Evolutionary conservation across 1,140 invertebrate species (phyloP).

Genomic region (Nebria ingens): DNA sequence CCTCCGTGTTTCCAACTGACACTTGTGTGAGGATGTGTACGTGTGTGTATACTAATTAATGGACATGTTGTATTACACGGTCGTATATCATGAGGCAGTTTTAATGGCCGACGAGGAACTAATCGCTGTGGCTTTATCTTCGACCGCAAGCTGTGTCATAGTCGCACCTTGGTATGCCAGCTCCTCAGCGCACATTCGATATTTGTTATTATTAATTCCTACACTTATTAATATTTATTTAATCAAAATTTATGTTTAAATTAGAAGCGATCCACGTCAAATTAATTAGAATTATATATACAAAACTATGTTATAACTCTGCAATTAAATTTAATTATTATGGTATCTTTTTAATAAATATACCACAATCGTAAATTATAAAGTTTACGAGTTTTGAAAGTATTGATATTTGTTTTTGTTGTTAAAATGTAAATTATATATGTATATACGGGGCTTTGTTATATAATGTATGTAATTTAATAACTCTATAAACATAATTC

Average conservation of each 20-base stretch:
- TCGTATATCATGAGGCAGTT: constrained; percentile 4
- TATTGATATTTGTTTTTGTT: too few relatives aligned
- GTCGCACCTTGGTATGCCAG: background rate
- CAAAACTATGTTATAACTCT: too few relatives aligned
- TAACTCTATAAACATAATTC: too few relatives aligned
- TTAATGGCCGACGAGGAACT: background rate
- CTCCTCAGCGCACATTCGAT: background rate
- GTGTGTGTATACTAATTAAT: background rate
- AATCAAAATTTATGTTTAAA: background rate
- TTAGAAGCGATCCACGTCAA: background rate
- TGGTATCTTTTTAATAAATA: too few relatives aligned
- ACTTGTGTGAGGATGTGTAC: background rate
- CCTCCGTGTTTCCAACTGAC: too few relatives aligned
- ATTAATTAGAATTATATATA: too few relatives aligned
- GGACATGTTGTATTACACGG: constrained; percentile 4
- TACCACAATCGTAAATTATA: too few relatives aligned
- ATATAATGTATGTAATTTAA: too few relatives aligned
- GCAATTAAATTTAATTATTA: too few relatives aligned
- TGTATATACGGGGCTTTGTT: too few relatives aligned
- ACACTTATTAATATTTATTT: background rate
- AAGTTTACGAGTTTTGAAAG: too few relatives aligned
- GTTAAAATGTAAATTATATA: too few relatives aligned
- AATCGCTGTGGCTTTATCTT: background rate
- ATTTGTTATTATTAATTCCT: background rate
- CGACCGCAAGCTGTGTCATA: background rate